These are phyloP conservation scores for Prosopocoilus inquinatus DNA, from an alignment of 2,888 invertebrate genomes.

Conservation along the genomic window DNA sequence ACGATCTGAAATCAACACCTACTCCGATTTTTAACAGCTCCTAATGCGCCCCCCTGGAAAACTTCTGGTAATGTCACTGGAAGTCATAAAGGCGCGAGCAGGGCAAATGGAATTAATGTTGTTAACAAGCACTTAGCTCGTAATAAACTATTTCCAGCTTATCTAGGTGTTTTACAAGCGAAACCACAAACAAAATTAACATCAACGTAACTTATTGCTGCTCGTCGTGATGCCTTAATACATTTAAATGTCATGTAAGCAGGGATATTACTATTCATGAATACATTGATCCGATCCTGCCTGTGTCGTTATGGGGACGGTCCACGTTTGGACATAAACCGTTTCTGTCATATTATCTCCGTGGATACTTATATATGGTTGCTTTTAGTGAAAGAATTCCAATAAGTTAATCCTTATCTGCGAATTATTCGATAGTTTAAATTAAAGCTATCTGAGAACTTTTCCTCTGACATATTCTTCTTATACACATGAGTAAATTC, in stretches of 20 bases:
- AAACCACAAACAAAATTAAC: background rate
- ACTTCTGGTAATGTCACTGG: background rate
- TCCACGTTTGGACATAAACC: conserved; percentile 7
- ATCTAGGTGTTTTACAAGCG: background rate
- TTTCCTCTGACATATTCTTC: too few species aligned
- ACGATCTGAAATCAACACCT: conserved; percentile 6
- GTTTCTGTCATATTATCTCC: too few species aligned
- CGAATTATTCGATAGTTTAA: too few species aligned
- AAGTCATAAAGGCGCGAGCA: background rate
- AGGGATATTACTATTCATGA: conserved; percentile 22
- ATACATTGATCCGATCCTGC: conserved; percentile 18
- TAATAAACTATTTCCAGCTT: background rate
- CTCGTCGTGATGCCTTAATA: background rate
- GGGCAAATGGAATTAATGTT: background rate
- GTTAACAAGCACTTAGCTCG: background rate
- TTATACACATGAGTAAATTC: too few species aligned
- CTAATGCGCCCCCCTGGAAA: background rate
- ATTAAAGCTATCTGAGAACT: too few species aligned
- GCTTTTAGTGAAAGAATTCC: too few species aligned
- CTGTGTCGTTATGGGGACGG: conserved; percentile 12
- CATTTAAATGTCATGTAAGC: conserved; percentile 12
- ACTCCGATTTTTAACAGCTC: background rate
- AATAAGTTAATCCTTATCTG: too few species aligned
- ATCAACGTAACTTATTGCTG: background rate
- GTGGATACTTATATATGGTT: too few species aligned